Evolutionary conservation across 2,113 vertebrate species (phyloP).

Genomic region (Limnothrissa miodon): DNA sequence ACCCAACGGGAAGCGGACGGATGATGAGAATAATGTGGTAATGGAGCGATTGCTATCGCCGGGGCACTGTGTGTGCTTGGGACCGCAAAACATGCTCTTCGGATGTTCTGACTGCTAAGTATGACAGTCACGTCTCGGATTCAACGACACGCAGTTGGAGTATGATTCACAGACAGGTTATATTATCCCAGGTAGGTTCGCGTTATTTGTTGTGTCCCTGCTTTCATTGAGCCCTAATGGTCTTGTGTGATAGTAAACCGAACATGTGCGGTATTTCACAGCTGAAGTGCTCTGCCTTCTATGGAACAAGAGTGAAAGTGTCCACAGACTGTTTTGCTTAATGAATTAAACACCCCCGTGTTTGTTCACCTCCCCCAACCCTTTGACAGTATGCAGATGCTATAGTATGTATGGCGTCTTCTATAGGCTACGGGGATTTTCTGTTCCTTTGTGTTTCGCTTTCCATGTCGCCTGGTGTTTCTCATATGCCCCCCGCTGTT

Average conservation of each 20-base stretch:
- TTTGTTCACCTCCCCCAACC: not conserved
- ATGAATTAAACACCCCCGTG: not conserved
- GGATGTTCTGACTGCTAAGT: slow-evolving; percentile 34
- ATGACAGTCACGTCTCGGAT: slow-evolving; percentile 25
- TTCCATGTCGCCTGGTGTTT: slow-evolving; percentile 9
- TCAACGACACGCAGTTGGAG: slow-evolving; percentile 45
- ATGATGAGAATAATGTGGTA: slow-evolving; percentile 32
- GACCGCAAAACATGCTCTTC: slow-evolving; percentile 48
- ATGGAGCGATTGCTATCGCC: slow-evolving; percentile 1
- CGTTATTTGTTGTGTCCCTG: slow-evolving; percentile 42
- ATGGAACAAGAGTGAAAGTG: not conserved
- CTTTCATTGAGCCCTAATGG: not conserved
- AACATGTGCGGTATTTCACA: slow-evolving; percentile 4
- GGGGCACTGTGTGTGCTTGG: slow-evolving; percentile 24
- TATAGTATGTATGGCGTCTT: not conserved
- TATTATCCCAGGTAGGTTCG: slow-evolving; percentile 68
- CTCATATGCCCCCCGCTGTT: slow-evolving; percentile 13
- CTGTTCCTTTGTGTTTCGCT: slow-evolving; percentile 33
- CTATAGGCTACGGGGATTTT: not conserved
- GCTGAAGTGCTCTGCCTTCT: not conserved
- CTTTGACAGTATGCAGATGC: not conserved
- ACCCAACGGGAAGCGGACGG: slow-evolving; percentile 48
- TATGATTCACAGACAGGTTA: slow-evolving; percentile 70
- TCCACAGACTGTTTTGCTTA: not conserved
- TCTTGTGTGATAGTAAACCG: not conserved